A percentile compares a stretch with the other conserved stretches of the same genome.
Conservation (phyloP, 2,113 vertebrate genomes). For the Camelus dromedarius region DNA sequence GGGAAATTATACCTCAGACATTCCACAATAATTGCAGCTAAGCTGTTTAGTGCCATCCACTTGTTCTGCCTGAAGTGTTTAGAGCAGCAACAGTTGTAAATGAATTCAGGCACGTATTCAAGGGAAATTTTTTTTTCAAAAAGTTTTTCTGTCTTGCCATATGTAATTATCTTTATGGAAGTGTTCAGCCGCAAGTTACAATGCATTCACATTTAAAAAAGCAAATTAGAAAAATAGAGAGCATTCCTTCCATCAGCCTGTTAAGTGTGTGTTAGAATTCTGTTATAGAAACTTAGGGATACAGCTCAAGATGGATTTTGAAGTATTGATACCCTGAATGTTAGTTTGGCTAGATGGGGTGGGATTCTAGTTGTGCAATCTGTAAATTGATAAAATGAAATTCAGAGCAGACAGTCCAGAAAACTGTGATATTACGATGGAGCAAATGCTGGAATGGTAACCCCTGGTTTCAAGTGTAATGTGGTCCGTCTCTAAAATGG, state of each 20-base stretch:
- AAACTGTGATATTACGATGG: not conserved
- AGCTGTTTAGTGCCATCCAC: slow-evolving; percentile 93
- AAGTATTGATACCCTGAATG: not conserved
- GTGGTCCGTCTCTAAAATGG: not conserved
- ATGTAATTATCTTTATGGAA: slow-evolving; percentile 89
- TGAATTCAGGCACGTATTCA: slow-evolving; percentile 90
- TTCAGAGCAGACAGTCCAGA: not conserved
- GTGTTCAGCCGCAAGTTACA: slow-evolving; percentile 85
- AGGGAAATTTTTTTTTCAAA: slow-evolving; percentile 84
- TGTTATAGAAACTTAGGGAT: slow-evolving; percentile 7
- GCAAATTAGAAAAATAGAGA: slow-evolving; percentile 77
- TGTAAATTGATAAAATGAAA: not conserved
- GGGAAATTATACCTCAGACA: slow-evolving; percentile 95
- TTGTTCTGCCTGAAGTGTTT: slow-evolving; percentile 93
- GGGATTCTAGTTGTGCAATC: not conserved
- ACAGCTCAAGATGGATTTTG: not conserved
- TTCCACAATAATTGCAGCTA: slow-evolving; percentile 93
- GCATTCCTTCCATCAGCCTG: not conserved
- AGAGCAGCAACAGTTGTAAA: slow-evolving; percentile 92
- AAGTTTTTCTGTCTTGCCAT: slow-evolving; percentile 88
- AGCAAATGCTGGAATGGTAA: not conserved
- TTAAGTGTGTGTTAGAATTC: not conserved
- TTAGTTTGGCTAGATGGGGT: not conserved
- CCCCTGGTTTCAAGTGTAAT: not conserved
- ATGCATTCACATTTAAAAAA: slow-evolving; percentile 81